Evolutionary conservation across 2,888 invertebrate genomes (phyloP), one percentile per base, ranked within the genome.

Genomic region (Eristalinus aeneus): DNA sequence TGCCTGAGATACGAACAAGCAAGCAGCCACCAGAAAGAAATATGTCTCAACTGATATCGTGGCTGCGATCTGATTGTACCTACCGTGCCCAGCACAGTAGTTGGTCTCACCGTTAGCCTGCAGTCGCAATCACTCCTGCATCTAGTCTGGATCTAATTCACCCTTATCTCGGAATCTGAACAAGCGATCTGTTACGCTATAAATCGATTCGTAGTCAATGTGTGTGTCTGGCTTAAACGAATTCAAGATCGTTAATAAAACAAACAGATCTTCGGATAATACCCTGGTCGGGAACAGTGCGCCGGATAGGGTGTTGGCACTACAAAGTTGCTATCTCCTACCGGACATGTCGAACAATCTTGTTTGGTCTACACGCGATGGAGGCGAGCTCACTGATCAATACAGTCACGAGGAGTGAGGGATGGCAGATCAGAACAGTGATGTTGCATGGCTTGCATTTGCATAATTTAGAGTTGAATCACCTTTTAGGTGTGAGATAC

Each of bases 111-210:
- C 23, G 46, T 46, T 46, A 46, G 46, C 46, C n/a, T n/a, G 8
- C 46, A 23, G 11, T 22, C 23, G 12, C 22, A 22, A 11, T 56
- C 23, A 56, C 23, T 56, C 12, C 22, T 56, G 23, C 22, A 11
- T 39, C 9, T 16, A 46, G 54, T 79, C 27, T 69, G 64, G 34
- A 53, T 69, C 69, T 74, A 64, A 75, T 69, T 67, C 67, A 16
- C 34, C 63, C 31, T 65, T 85, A 80, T 85, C 84, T 67, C 36
- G n/a, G 58, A 72, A 80, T 85, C 84, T 46, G 36, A 53, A 75
- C 71, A 79, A 71, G 80, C 76, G 75, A 65, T 61, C 54, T 80
- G 75, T 56, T 79, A 79, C 79, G 65, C 79, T 74, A 56, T 69
- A 69, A 69, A 77, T 77, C 76, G 76, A 77, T 77, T 69, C 76